Conservation (phyloP, 2,888 invertebrate species). For the Pemphredon lugubris region DNA sequence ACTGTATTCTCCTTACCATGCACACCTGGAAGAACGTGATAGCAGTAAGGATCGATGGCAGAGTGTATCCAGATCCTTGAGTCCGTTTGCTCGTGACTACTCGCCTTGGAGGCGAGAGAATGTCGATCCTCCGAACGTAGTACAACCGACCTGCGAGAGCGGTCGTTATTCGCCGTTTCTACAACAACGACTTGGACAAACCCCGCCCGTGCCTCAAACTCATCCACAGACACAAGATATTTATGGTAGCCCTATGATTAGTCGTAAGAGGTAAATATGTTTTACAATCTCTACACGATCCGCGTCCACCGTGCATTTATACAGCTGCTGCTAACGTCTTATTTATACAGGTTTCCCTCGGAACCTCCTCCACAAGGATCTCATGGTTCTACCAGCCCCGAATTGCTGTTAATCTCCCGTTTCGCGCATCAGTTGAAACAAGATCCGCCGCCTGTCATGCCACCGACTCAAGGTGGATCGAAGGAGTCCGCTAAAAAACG, state of each 20-base stretch:
- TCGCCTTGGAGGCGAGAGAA: conserved; percentile 80
- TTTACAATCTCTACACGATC: too few species aligned
- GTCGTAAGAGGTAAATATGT: conserved; percentile 74
- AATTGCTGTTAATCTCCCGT: conserved; percentile 78
- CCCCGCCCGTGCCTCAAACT: conserved; percentile 72
- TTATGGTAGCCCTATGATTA: conserved; percentile 79
- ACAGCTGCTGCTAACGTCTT: too few species aligned
- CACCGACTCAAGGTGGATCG: conserved; percentile 67
- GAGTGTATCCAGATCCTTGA: conserved; percentile 73
- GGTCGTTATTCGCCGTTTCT: conserved; percentile 75
- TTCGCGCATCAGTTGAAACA: conserved; percentile 77
- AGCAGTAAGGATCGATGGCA: conserved; percentile 74
- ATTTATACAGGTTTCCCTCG: conserved; percentile 75
- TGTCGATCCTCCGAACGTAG: conserved; percentile 79
- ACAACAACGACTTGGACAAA: conserved; percentile 74
- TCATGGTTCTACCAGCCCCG: conserved; percentile 76
- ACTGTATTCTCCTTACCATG: conserved; percentile 74
- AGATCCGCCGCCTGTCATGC: conserved; percentile 70
- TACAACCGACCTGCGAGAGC: conserved; percentile 71
- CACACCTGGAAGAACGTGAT: conserved; percentile 68
- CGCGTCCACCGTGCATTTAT: too few species aligned
- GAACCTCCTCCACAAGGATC: conserved; percentile 77
- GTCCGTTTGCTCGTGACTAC: conserved; percentile 79
- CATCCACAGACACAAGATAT: conserved; percentile 75
- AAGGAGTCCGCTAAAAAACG: conserved; percentile 85